These are phyloP conservation scores for Salarias fasciatus DNA, from an alignment of 2,797 vertebrate genomes.

Conservation along the genomic window DNA sequence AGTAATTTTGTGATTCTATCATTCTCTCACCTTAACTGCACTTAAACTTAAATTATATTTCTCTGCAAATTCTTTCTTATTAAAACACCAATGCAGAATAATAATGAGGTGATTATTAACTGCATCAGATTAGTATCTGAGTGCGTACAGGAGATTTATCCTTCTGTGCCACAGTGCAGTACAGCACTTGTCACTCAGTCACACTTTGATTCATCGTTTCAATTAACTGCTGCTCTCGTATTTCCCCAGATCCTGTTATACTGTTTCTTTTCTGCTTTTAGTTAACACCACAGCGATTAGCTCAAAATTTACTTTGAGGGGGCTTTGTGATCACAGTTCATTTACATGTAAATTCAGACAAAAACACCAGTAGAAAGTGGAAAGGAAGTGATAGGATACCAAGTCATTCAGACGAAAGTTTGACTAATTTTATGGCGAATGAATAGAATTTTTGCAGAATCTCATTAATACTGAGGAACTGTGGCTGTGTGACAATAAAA, in stretches of 20 bases:
- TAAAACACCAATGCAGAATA: constrained; percentile 39
- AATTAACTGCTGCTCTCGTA: constrained; percentile 44
- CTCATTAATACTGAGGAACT: too few species aligned
- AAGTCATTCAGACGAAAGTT: not conserved
- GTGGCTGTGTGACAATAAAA: too few species aligned
- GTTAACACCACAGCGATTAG: constrained; percentile 34
- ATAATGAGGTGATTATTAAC: constrained; percentile 57
- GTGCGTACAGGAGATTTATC: constrained; percentile 28
- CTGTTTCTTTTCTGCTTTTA: constrained; percentile 18
- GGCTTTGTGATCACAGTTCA: constrained; percentile 47
- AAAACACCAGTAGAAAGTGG: constrained; percentile 14
- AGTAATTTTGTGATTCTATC: constrained; percentile 3
- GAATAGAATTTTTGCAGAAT: too few species aligned
- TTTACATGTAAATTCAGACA: constrained; percentile 78
- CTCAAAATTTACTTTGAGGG: constrained; percentile 32
- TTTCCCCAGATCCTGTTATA: constrained; percentile 28
- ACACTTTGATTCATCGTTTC: constrained; percentile 55
- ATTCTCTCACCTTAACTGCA: constrained; percentile 10
- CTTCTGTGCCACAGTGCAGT: constrained; percentile 6
- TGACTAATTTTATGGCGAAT: too few species aligned
- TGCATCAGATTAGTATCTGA: constrained; percentile 37
- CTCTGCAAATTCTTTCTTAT: not conserved
- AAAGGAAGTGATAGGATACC: constrained; percentile 2
- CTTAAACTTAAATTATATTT: constrained; percentile 14
- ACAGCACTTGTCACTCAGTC: constrained; percentile 51